Evolutionary conservation across 2,888 invertebrate species (phyloP), one percentile per base, ranked within the genome.

Genomic region (Chrysotoxum bicinctum): DNA sequence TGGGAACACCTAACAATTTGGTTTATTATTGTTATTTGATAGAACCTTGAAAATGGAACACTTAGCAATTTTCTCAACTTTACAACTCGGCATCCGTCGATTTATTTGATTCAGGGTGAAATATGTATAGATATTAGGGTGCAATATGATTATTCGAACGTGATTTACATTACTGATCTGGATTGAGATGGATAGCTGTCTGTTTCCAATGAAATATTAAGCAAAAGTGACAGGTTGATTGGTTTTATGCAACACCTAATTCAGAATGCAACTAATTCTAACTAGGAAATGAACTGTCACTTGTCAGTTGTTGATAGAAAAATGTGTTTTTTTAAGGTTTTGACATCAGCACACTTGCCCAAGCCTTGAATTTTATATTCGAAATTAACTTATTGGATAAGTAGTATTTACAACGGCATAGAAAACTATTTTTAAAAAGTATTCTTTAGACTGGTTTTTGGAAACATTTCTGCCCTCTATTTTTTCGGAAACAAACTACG

Each of bases 21-120:
- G 21, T 56, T 19, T 8, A 6, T 56, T n/a, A 12, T 54, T 54
- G 16, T 21, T 58, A 32, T 54, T 54, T 3, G 1, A 54, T 54
- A 30, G 30, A 54, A 54, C 30, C 30, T 54, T 54, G 52, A n/a
- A n/a, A 30, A n/a, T 52, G 52, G 2, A 30, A 54, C 54, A 32
- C 54, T 54, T 54, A 32, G 30, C 30, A 16, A 54, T 54, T 54
- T 30, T 54, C 30, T 54, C 30, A 54, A 54, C 16, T 54, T 54
- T 54, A 54, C 8, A n/a, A 14, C 19, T 19, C 1, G 32, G 6
- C 6, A 16, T 19, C 10, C 10, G 16, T 35, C 1, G 56, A 19
- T 32, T 56, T 35, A 16, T 32, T 52, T 16, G 5, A 16, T 52
- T 52, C 16, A 26, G 16, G n/a, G 30, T 30, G 16, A 30, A 32